A percentile compares a stretch with the other conserved stretches of the same genome.
phyloP scores from a whole-genome alignment of 2,797 vertebrate species.

The Channallabes apus region DNA sequence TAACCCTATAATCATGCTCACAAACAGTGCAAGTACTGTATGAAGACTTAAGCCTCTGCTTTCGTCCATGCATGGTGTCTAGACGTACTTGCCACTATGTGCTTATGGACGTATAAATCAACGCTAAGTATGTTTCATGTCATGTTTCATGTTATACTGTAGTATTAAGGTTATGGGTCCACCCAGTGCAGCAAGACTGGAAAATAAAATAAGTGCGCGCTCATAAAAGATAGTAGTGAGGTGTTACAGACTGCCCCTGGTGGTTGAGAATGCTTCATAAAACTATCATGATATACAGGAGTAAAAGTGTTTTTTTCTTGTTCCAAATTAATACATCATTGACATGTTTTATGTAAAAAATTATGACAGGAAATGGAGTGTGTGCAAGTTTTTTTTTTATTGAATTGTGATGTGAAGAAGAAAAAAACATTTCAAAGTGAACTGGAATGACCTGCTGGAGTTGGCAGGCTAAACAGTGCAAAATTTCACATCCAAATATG shows the following conservation, averaged over 20 bases:
- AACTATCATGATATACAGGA: not conserved
- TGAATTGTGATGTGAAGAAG: not conserved
- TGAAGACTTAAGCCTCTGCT: not conserved
- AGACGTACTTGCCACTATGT: too few relatives aligned
- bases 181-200: too few relatives aligned
- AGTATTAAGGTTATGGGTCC: not conserved
- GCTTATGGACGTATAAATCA: not conserved
- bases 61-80: not conserved
- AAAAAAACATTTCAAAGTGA: not conserved
- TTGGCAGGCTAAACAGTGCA: not conserved
- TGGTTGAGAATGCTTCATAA: not conserved
- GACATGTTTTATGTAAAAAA: not conserved
- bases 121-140: not conserved
- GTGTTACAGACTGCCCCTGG: not conserved
- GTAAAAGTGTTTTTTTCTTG: not conserved
- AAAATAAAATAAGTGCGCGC: not conserved
- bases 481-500: slow-evolving; percentile 18
- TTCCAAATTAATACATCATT: not conserved
- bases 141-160: not conserved
- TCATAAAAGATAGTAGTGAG: not conserved
- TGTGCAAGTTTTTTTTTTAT: not conserved
- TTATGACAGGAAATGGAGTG: not conserved
- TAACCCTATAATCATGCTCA: not conserved
- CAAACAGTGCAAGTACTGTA: not conserved
- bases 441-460: not conserved